phyloP scores from a whole-genome alignment of 2,888 invertebrate species.

The Agonopterix subpropinquella region DNA sequence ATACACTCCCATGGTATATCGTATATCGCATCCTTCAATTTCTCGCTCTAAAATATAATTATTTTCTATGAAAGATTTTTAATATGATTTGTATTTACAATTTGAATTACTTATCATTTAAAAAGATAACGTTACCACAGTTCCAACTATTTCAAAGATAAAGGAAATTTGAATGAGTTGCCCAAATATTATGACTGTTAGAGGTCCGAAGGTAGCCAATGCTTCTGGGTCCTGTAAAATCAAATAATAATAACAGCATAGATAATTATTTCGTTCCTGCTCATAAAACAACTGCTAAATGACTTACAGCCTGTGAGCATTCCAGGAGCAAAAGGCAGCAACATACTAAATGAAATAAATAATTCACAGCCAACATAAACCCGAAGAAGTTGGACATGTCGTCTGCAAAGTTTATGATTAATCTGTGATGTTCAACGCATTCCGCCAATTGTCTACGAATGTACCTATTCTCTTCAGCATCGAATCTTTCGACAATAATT shows the following conservation, averaged over 20 bases:
- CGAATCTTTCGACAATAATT: neutral
- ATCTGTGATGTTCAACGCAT: conserved; percentile 6
- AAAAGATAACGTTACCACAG: neutral
- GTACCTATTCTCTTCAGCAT: neutral
- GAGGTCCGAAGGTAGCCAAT: neutral
- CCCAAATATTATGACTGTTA: neutral
- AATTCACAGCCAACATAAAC: neutral
- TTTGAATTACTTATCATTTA: too few species aligned
- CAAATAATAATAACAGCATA: too few species aligned
- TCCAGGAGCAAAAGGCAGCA: conserved; percentile 19
- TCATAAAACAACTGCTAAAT: neutral
- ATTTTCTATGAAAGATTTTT: too few species aligned
- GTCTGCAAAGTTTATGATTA: conserved; percentile 3
- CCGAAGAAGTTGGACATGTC: conserved; percentile 2
- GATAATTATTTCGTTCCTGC: too few species aligned
- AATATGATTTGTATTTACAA: too few species aligned
- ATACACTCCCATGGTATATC: conserved; percentile 17
- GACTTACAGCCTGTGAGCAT: conserved; percentile 15
- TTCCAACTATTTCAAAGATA: conserved; percentile 13
- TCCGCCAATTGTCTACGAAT: neutral
- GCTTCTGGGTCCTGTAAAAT: neutral
- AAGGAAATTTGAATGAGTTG: conserved; percentile 16
- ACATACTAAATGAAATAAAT: conserved; percentile 12
- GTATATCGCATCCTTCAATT: conserved; percentile 13
- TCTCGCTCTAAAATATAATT: conserved; percentile 14